Evolutionary conservation across 2,113 vertebrate genomes (phyloP).

Genomic region (Siniperca knerii): DNA sequence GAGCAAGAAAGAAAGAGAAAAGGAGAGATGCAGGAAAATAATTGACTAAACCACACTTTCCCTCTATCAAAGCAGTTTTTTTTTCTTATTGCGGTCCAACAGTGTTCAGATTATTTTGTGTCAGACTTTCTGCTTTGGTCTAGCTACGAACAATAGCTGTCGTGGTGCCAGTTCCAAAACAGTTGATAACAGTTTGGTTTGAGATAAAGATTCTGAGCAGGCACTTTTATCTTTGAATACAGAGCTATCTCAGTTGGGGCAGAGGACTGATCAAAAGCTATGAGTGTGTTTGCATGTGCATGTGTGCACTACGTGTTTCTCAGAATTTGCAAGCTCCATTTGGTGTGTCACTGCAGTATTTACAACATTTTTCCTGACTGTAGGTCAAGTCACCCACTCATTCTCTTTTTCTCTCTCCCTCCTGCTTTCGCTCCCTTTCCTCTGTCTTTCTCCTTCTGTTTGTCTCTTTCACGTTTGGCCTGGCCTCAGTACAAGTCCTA

Average conservation of each 20-base stretch:
- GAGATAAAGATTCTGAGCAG: constrained; percentile 39
- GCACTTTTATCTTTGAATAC: constrained; percentile 50
- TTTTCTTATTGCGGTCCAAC: constrained; percentile 37
- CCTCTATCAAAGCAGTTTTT: constrained; percentile 43
- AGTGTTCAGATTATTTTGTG: constrained; percentile 28
- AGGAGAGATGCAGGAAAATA: constrained; percentile 22
- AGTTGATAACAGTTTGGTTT: constrained; percentile 51
- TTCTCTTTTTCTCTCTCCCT: constrained; percentile 17
- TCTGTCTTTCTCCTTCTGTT: constrained; percentile 1
- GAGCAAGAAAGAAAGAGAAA: constrained; percentile 11
- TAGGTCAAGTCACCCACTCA: constrained; percentile 38
- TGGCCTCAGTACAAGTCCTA: constrained; percentile 58
- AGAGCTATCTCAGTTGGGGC: constrained; percentile 17
- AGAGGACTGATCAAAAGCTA: constrained; percentile 41
- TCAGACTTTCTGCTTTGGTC: constrained; percentile 26
- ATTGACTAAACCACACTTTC: constrained; percentile 49
- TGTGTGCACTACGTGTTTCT: constrained; percentile 19
- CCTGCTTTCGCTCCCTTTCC: constrained; percentile 2
- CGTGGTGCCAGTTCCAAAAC: constrained; percentile 45
- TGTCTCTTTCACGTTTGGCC: constrained; percentile 53
- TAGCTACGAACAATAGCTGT: constrained; percentile 48
- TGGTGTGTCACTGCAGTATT: constrained; percentile 53
- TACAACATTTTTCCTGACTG: constrained; percentile 53
- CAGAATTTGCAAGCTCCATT: constrained; percentile 35
- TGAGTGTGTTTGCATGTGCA: neutral